Conservation (phyloP, 2,888 invertebrate genomes). For the Prosopocoilus inquinatus region DNA sequence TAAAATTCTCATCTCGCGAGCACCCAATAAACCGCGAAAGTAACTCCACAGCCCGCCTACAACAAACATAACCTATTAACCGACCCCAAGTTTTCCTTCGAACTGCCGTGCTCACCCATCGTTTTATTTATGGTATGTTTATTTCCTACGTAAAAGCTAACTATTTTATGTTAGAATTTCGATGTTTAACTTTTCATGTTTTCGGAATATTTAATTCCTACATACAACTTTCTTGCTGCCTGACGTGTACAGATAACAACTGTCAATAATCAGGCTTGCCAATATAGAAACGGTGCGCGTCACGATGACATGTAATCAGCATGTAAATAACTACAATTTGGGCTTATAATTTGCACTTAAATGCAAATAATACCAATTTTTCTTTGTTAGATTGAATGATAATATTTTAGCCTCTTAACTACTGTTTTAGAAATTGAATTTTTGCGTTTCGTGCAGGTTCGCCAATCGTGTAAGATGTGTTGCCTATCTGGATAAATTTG, state of each 20-base stretch:
- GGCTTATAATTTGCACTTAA: too few species aligned
- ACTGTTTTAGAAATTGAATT: too few species aligned
- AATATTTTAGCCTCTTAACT: too few species aligned
- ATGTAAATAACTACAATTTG: too few species aligned
- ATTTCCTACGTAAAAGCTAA: slow-evolving; percentile 4
- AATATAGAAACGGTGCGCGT: not conserved
- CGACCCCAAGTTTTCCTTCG: not conserved
- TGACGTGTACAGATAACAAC: slow-evolving; percentile 17
- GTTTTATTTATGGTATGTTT: slow-evolving; percentile 1
- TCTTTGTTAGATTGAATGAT: too few species aligned
- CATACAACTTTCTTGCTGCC: slow-evolving; percentile 1
- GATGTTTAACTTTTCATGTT: slow-evolving; percentile 12
- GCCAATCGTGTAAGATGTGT: too few species aligned
- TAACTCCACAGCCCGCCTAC: slow-evolving; percentile 94
- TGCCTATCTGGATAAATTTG: too few species aligned
- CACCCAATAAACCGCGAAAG: slow-evolving; percentile 92
- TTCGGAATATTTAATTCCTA: slow-evolving; percentile 4
- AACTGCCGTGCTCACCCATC: slow-evolving; percentile 10
- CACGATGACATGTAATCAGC: too few species aligned
- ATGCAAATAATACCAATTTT: too few species aligned
- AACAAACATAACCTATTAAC: slow-evolving; percentile 38
- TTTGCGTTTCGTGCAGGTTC: too few species aligned
- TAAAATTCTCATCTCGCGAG: slow-evolving; percentile 96
- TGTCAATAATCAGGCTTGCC: slow-evolving; percentile 3
- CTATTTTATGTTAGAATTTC: slow-evolving; percentile 3